Evolutionary conservation across 2,113 vertebrate genomes (phyloP).

Genomic region (Dasyornis broadbenti): DNA sequence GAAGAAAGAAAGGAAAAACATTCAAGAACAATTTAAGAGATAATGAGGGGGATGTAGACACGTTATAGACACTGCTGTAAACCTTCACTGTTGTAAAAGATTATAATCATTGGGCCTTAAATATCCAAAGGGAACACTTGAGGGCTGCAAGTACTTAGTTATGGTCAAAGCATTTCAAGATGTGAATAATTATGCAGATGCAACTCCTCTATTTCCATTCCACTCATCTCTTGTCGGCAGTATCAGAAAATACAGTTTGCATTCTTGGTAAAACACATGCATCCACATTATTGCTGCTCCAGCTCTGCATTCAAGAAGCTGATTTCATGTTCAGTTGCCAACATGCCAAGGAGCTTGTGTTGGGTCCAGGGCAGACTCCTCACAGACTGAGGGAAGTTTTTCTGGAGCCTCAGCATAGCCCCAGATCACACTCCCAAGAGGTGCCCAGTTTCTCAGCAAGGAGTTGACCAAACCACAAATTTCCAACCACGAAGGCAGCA

Average conservation of each 20-base stretch:
- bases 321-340: background rate
- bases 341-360: fast-evolving
- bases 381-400: background rate
- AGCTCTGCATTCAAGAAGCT: background rate
- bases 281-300: background rate
- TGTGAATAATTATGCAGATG: background rate
- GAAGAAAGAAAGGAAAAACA: background rate
- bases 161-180: background rate
- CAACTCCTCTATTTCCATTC: background rate
- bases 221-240: background rate
- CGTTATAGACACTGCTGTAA: constrained; percentile 8
- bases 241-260: background rate
- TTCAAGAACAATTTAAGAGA: background rate
- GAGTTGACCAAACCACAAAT: background rate
- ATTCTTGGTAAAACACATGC: background rate
- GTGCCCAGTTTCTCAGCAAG: background rate
- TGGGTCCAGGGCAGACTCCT: background rate
- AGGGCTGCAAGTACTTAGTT: background rate
- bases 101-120: background rate
- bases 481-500: background rate
- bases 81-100: background rate
- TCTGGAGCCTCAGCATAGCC: background rate
- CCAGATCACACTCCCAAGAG: background rate
- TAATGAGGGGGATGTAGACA: background rate
- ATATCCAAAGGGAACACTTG: background rate